Conservation (phyloP, 2,888 invertebrate species). For the Leucozona laternaria region DNA sequence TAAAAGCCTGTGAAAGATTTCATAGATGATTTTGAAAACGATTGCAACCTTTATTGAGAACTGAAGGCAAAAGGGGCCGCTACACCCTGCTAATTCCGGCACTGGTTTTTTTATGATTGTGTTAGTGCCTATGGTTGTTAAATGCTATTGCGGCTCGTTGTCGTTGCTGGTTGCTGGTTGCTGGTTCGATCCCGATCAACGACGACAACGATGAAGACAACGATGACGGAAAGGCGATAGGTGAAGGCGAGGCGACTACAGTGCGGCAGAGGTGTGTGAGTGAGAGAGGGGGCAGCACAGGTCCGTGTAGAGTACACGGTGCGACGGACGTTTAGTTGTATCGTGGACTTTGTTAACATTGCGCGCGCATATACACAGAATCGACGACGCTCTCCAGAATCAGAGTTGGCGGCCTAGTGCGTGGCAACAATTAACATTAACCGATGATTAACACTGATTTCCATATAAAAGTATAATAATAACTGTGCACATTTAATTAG, state of each 20-base stretch:
- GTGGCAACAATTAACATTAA: slow-evolving; percentile 72
- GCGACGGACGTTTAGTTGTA: slow-evolving; percentile 84
- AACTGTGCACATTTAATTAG: slow-evolving; percentile 69
- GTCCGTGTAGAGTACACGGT: slow-evolving; percentile 83
- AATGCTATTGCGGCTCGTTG: slow-evolving; percentile 18
- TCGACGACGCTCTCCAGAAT: slow-evolving; percentile 73
- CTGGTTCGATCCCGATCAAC: slow-evolving; percentile 34
- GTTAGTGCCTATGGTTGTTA: background rate
- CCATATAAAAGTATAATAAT: slow-evolving; percentile 71
- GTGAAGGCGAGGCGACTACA: slow-evolving; percentile 50
- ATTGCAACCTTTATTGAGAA: background rate
- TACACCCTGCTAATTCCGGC: background rate
- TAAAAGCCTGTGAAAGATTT: too few species aligned
- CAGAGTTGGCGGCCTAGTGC: slow-evolving; percentile 70
- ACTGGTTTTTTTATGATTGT: background rate
- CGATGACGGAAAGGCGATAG: slow-evolving; percentile 21
- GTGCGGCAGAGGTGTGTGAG: slow-evolving; percentile 69
- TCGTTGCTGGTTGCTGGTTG: slow-evolving; percentile 21
- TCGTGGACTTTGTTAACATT: slow-evolving; percentile 84
- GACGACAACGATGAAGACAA: background rate
- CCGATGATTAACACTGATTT: slow-evolving; percentile 65
- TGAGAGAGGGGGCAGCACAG: slow-evolving; percentile 80
- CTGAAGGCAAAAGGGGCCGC: background rate
- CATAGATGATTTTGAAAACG: too few species aligned
- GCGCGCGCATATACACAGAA: slow-evolving; percentile 81